These are phyloP conservation scores for Mamestra configurata DNA, from an alignment of 1,140 invertebrate species.

Conservation along the genomic window DNA sequence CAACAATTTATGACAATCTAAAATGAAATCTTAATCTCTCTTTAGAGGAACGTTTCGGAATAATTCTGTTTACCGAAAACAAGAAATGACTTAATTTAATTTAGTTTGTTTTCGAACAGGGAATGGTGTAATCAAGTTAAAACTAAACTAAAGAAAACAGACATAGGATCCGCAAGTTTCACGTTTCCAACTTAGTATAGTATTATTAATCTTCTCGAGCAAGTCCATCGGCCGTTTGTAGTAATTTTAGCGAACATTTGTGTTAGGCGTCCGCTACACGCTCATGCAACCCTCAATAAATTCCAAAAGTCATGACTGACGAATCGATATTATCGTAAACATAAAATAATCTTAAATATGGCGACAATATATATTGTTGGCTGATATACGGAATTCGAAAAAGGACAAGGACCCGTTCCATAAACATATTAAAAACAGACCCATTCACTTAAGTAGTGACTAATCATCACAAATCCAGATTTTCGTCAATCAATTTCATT, in stretches of 20 bases:
- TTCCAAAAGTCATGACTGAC: no score
- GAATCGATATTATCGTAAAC: no score
- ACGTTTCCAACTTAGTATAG: constrained; percentile 38
- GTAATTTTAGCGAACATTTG: constrained; percentile 63
- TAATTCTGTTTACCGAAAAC: constrained; percentile 25
- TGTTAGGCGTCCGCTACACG: no score
- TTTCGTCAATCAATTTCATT: no score
- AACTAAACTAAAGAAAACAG: constrained; percentile 51
- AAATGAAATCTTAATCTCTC: constrained; percentile 6
- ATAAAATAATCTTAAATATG: no score
- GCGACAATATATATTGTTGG: no score
- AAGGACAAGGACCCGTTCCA: no score
- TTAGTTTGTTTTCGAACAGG: constrained; percentile 17
- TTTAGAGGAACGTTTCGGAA: not conserved
- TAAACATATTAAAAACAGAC: no score
- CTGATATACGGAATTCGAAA: no score
- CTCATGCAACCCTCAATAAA: no score
- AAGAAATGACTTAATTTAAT: constrained; percentile 33
- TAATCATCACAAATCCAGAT: no score
- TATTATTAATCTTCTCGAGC: constrained; percentile 42
- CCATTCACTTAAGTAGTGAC: no score
- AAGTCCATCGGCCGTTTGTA: constrained; percentile 53
- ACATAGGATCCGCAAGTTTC: constrained; percentile 47
- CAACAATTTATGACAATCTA: constrained; percentile 16
- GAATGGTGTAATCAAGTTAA: constrained; percentile 46